phyloP scores from a whole-genome alignment of 2,888 invertebrate genomes.

The Smittia aterrima region DNA sequence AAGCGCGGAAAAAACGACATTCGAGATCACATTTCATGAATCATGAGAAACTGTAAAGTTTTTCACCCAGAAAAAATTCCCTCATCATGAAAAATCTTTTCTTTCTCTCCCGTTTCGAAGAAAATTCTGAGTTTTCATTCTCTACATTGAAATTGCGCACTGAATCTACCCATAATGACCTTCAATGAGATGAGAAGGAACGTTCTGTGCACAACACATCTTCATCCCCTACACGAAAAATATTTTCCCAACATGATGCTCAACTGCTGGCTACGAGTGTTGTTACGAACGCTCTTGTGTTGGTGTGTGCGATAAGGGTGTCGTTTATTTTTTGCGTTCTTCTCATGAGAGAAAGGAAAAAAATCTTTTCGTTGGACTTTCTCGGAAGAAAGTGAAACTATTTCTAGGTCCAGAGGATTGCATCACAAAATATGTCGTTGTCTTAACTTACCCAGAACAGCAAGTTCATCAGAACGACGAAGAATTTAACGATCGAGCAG shows the following conservation, averaged over 20 bases:
- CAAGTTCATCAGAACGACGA: conserved; percentile 53
- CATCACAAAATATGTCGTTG: neutral
- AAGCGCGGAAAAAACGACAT: neutral
- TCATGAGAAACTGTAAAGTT: neutral
- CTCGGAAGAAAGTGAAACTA: neutral
- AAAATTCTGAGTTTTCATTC: conserved; percentile 8
- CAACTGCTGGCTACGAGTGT: neutral
- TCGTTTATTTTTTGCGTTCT: neutral
- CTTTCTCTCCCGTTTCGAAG: neutral
- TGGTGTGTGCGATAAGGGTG: conserved; percentile 13
- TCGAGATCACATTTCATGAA: neutral
- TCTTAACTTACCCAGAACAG: conserved; percentile 50
- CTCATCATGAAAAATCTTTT: neutral
- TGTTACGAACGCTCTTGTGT: neutral
- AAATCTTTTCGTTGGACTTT: neutral
- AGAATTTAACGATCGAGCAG: conserved; percentile 53
- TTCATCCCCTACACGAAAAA: conserved; percentile 1
- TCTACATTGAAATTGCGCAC: neutral
- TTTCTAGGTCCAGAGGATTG: neutral
- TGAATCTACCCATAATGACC: conserved; percentile 11
- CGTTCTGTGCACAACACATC: neutral
- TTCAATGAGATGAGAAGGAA: neutral
- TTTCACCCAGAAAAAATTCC: conserved; percentile 3
- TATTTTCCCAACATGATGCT: neutral
- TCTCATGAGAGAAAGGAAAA: neutral